phyloP scores from a whole-genome alignment of 1,140 invertebrate genomes.

The Ceratosolen fusciceps region DNA sequence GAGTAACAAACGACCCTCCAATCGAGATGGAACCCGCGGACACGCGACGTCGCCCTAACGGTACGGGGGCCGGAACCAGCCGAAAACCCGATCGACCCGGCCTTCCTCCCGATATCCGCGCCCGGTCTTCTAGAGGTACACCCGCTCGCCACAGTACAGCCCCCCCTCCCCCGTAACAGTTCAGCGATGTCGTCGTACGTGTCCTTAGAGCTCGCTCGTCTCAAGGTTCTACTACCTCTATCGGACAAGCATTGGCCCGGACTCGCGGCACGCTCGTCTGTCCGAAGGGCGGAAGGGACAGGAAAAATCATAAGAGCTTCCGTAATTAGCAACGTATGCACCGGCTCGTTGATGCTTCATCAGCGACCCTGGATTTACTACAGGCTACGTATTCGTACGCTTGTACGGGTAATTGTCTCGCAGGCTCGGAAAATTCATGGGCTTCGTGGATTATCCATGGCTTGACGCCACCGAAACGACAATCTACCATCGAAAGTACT shows the following conservation, averaged over 20 bases:
- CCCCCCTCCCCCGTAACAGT: no score
- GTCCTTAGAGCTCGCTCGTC: no score
- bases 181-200: no score
- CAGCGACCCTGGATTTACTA: background rate
- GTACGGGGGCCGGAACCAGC: background rate
- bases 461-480: background rate
- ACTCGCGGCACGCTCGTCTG: no score
- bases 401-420: background rate
- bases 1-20: background rate
- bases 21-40: background rate
- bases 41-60: slow-evolving; percentile 3
- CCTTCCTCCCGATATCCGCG: slow-evolving; percentile 18
- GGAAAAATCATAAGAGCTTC: no score
- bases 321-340: background rate
- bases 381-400: background rate
- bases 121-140: no score
- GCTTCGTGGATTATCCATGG: background rate
- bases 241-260: no score
- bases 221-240: no score
- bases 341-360: background rate
- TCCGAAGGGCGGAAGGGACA: no score
- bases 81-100: background rate
- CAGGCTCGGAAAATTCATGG: background rate
- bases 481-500: background rate
- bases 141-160: background rate